Base-by-base conservation (phyloP, 2,888 invertebrate genomes). In the Zeuzera pyrina region DNA sequence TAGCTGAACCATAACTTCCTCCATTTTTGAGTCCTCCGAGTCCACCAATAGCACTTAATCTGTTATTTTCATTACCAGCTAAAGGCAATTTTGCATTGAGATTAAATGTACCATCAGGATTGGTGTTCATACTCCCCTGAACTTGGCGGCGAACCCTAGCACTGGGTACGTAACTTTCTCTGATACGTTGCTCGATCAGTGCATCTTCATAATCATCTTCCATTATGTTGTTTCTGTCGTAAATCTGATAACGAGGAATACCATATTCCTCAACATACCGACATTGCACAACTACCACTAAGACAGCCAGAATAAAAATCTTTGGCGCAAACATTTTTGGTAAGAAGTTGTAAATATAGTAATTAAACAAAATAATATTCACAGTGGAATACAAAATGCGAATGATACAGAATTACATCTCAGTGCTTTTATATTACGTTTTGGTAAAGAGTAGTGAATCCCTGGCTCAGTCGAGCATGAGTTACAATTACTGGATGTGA, bases 11-110 rank as follows among this genome's bases (percentile, higher is more conserved):
- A 59, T 47, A 15, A 42, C 42, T 4, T 42, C 36, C 2, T n/a
- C 47, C 47, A 28, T 15, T 15, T 15, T 28, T 28, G 8, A 35
- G 15, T 4, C 30, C 51, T 5, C 31, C 31, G 1, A 51, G 11
- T 3, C 43, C 41, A 1, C 52, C 63, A 8, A 60, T 41, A 2
- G 52, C 59, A 38, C 68, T 69, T 0, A 65, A 29, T 2, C 44
- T 31, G 31, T 61, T 58, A n/a, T 22, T 45, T 8, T 60, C 49
- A 21, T 40, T 44, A 2, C 54, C 48, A 12, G 45, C 44, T 2
- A 68, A 8, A 0, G 67, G 65, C 2, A 64, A 3, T 25, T 47
- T 50, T 1, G 23, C 44, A 23, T 45, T 42, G 2, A 49, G n/a
- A 31, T 51, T 52, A 0, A 37, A 14, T 13, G 32, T 38, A 3